Evolutionary conservation across 1,140 invertebrate species (phyloP).

Genomic region (Wasmannia auropunctata): DNA sequence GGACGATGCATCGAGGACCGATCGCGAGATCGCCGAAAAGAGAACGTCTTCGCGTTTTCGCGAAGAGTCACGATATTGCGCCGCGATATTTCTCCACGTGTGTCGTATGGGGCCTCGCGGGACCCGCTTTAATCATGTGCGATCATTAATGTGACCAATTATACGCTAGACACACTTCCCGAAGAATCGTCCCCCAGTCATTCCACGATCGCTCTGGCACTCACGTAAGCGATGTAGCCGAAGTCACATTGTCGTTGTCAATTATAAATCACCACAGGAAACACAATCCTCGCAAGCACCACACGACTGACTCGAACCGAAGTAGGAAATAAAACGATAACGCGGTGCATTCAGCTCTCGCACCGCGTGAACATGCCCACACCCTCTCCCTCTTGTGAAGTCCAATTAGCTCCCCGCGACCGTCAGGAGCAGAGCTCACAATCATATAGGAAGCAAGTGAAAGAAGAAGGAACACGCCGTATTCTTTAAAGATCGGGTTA

Average conservation of each 20-base stretch:
- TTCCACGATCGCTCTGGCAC: conserved; percentile 71
- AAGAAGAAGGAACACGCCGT: not conserved
- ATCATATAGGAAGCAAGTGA: conserved; percentile 28
- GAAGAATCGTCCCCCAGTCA: conserved; percentile 65
- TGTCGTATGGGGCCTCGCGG: not conserved
- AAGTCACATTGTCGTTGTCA: conserved; percentile 73
- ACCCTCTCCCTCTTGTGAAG: conserved; percentile 67
- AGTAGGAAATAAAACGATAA: conserved; percentile 55
- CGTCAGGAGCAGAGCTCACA: not conserved
- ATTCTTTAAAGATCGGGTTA: not conserved
- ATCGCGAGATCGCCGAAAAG: not conserved
- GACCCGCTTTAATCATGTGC: no score
- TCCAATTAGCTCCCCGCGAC: conserved; percentile 11
- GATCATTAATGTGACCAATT: conserved; percentile 68
- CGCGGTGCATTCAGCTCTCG: conserved; percentile 12
- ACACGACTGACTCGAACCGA: conserved; percentile 68
- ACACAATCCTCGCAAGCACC: conserved; percentile 68
- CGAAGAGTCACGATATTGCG: not conserved
- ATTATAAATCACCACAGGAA: conserved; percentile 67
- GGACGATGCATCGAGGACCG: conserved; percentile 15
- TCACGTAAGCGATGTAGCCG: conserved; percentile 71
- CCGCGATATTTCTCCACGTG: not conserved
- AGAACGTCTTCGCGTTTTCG: not conserved
- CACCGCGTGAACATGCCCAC: conserved; percentile 55
- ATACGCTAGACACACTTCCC: conserved; percentile 61